Base-by-base conservation (phyloP, 37 sponge, comb jelly and placozoan genomes). In the Spongia lamella region DNA sequence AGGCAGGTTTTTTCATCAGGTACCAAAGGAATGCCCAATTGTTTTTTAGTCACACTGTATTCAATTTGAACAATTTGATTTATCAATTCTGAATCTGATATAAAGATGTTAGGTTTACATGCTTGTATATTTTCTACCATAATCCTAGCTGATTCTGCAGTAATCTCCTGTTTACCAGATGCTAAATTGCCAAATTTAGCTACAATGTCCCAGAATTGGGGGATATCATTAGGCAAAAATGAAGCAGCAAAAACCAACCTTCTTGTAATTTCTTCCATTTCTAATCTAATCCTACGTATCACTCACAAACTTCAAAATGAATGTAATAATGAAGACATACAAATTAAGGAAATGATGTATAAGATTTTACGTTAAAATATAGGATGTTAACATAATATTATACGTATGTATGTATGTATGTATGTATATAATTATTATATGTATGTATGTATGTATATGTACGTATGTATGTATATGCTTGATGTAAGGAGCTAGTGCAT, bases 161-260 rank as follows among this genome's bases (percentile, higher is more conserved):
- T n/a, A n/a, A n/a, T n/a, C n/a, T n/a, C n/a, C n/a, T n/a, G n/a
- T n/a, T n/a, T n/a, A 1, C 50, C 11, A 7, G 36, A 30, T 25
- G 7, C 35, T 20, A 32, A 32, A 33, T 1, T 52, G 29, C 1
- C 71, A 70, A 70, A 70, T 27, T 40, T 7, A 1, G 29, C 24
- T 9, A 70, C 54, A 7, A 49, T 7, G 4, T 22, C 6, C 54
- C 71, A 70, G 55, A 24, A 51, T 26, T 50, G 25, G 1, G 54
- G 71, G 7, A 9, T 1, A 7, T 40, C 71, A 25, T 26, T 27
- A 1, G 71, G 71, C 1, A 70, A 7, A 7, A 24, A 49, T 4
- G 15, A 25, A 37, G 32, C 52, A 38, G 76, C 62, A 76, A 61
- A 76, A 0, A 76, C 13, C 31, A 76, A 2, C 34, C 76, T 76